Evolutionary conservation across 1,140 invertebrate species (phyloP).

Genomic region (Macrotrachela quadricornifera): DNA sequence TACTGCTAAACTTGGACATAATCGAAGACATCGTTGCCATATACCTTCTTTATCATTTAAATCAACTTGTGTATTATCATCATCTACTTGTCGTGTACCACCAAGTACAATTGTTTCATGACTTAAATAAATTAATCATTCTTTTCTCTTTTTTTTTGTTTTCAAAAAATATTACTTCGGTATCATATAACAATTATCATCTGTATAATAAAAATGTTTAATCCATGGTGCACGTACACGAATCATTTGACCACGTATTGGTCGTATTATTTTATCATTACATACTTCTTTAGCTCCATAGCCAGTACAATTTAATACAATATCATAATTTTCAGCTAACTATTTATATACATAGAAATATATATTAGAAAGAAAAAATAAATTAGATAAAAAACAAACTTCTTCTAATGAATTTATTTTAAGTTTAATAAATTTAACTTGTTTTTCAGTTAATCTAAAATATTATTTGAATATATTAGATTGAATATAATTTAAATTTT

Average conservation of each 20-base stretch:
- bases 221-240: slow-evolving; percentile 65
- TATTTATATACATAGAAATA: slow-evolving; percentile 6
- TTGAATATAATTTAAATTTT: neutral
- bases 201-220: slow-evolving; percentile 58
- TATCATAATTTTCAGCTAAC: slow-evolving; percentile 38
- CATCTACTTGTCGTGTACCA: slow-evolving; percentile 55
- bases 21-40: slow-evolving; percentile 43
- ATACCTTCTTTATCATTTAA: slow-evolving; percentile 49
- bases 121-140: slow-evolving; percentile 21
- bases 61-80: slow-evolving; percentile 43
- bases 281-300: slow-evolving; percentile 53
- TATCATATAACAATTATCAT: slow-evolving; percentile 61
- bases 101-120: slow-evolving; percentile 47
- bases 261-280: slow-evolving; percentile 33
- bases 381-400: no score
- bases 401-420: slow-evolving; percentile 7
- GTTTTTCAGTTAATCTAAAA: neutral
- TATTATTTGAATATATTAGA: neutral
- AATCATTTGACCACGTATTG: slow-evolving; percentile 51
- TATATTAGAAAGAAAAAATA: neutral
- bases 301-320: slow-evolving; percentile 69
- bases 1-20: slow-evolving; percentile 45
- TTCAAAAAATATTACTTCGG: slow-evolving; percentile 33
- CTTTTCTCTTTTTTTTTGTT: neutral
- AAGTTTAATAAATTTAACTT: slow-evolving; percentile 4